These are phyloP conservation scores for Orthosia gothica DNA, from an alignment of 2,888 invertebrate genomes.

Conservation along the genomic window DNA sequence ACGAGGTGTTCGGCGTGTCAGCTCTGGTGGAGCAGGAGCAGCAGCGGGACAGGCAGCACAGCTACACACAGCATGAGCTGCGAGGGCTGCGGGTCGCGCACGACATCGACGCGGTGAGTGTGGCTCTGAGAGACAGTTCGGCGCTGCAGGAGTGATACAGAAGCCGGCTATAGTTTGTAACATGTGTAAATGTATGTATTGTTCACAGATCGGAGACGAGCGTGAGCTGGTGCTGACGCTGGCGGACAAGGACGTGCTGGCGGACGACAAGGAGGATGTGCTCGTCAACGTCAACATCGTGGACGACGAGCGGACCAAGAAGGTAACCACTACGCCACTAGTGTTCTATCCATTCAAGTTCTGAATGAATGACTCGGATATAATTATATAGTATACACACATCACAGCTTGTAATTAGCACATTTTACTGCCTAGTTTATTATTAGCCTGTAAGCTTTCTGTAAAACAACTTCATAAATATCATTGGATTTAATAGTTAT, in stretches of 20 bases:
- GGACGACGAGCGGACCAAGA: slow-evolving; percentile 96
- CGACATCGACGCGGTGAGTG: slow-evolving; percentile 85
- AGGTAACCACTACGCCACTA: slow-evolving; percentile 82
- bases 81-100: slow-evolving; percentile 94
- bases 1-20: slow-evolving; percentile 97
- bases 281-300: slow-evolving; percentile 98
- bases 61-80: slow-evolving; percentile 95
- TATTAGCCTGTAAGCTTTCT: too few relatives aligned
- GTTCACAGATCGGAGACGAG: slow-evolving; percentile 93
- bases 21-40: slow-evolving; percentile 96
- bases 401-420: neutral
- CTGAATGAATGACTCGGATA: neutral
- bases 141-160: too few relatives aligned
- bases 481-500: too few relatives aligned
- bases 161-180: too few relatives aligned
- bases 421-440: too few relatives aligned
- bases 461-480: too few relatives aligned
- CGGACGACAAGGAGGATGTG: slow-evolving; percentile 96
- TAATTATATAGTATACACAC: neutral
- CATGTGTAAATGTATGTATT: too few relatives aligned
- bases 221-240: slow-evolving; percentile 97
- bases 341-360: too few relatives aligned
- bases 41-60: slow-evolving; percentile 87
- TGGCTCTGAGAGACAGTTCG: too few relatives aligned
- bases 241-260: slow-evolving; percentile 97